Evolutionary conservation across 2,888 invertebrate genomes (phyloP), one percentile per base, ranked within the genome.

Genomic region (Tachystola acroxantha): DNA sequence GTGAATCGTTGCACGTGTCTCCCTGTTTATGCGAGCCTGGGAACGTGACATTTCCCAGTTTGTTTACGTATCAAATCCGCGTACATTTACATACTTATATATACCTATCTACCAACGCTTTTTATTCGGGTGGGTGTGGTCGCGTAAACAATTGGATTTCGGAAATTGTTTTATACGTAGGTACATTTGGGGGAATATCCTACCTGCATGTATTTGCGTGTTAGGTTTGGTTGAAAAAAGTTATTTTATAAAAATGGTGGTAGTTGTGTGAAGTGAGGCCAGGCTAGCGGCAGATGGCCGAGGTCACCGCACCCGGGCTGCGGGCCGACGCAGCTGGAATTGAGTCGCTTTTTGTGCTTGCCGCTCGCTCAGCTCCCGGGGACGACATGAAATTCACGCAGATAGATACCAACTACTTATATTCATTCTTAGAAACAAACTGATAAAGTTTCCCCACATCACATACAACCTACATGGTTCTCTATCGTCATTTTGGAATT

Each of bases 231-330:
- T 16, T 14, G 1, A 3, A 14, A 29, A 29, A 29, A 31, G 19
- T 10, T 31, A 9, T 47, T 50, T 49, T 55, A 57, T 53, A 66
- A 55, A 60, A 61, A 68, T 68, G 63, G 64, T 66, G 52, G 57
- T 63, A 51, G 60, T 63, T 62, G 66, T 68, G 68, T 65, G 63
- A 66, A 64, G 62, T 57, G 68, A 63, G 65, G 64, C 55, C 68
- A 53, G 53, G 54, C 67, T 50, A 44, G 61, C 68, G 71, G 78
- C 79, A 77, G 79, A 76, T 76, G 79, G 65, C 53, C 55, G 72
- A 63, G 79, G 80, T 80, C 80, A 78, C 66, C 76, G 81, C 74
- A 61, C 81, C 57, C 76, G 64, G 56, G n/a, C 9, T n/a, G 24
- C 24, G 24, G 27, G 12, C 22, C 59, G 53, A 48, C 67, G 72